Evolutionary conservation across 2,797 vertebrate genomes (phyloP), one percentile per base, ranked within the genome.

Genomic region (Ataeniobius toweri): DNA sequence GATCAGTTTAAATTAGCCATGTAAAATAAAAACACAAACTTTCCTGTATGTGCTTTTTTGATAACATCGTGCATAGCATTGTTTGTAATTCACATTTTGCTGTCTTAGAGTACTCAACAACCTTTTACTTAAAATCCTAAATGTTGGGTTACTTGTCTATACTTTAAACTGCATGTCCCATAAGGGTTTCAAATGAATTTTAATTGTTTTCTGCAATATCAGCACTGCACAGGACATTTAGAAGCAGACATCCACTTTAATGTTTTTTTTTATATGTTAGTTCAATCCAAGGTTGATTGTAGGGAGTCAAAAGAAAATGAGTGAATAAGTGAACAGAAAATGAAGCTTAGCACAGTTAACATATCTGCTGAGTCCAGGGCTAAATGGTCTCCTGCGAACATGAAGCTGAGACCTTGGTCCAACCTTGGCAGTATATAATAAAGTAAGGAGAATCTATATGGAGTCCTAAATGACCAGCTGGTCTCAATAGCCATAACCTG

Each of bases 341-440:
- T 59, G 3, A 36, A 71, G 65, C n/a, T 80, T n/a, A 44, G 55
- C 16, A 44, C 50, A 31, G 48, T 78, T 39, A 58, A 31, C 71
- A 31, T 83, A 73, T 85, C 86, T 13, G 24, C 80, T 91, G 88
- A 88, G 89, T 90, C 89, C 67, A 90, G 89, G 81, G 85, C 89
- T 92, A 85, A 85, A 93, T 91, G 81, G 71, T 88, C 83, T 86
- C 85, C 84, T 92, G 83, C 85, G 77, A 51, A 73, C 74, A 72
- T 59, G 59, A 73, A 79, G 53, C 28, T 75, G 28, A 81, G 81
- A 82, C 71, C 71, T 81, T 82, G 51, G 75, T 86, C 68, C 69
- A 73, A 81, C 44, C 48, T 53, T 73, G 80, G 74, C 55, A 74
- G 56, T 9, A 55, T 75, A 72, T 70, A 80, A 74, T 71, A 75